Conservation (phyloP, 2,113 vertebrate genomes). For the Daboia siamensis region DNA sequence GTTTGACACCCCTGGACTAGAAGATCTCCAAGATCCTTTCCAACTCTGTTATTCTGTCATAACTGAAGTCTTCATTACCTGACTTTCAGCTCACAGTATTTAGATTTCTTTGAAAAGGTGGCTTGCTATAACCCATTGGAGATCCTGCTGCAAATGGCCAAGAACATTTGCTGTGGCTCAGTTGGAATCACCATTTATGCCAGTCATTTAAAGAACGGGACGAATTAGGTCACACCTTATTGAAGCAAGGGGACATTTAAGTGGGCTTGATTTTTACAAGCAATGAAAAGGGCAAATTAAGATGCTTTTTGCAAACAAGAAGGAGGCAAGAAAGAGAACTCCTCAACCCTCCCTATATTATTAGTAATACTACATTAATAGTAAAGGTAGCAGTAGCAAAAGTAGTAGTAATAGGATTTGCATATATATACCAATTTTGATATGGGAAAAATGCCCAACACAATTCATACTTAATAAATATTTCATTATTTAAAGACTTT, state of each 20-base stretch:
- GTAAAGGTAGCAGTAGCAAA: background rate
- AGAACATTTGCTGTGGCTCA: background rate
- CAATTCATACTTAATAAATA: background rate
- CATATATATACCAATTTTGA: background rate
- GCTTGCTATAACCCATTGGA: background rate
- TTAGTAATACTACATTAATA: background rate
- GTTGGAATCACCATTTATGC: background rate
- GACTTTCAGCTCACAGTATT: conserved; percentile 1
- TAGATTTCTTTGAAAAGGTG: background rate
- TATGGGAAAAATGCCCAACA: background rate
- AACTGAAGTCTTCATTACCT: background rate
- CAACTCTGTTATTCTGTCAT: background rate
- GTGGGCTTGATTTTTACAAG: background rate
- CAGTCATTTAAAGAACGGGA: background rate
- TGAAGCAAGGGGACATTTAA: background rate
- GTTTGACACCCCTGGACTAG: too few species aligned
- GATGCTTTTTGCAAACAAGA: background rate
- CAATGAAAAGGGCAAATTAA: background rate
- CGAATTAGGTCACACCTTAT: background rate
- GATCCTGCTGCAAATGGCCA: background rate
- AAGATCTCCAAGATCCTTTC: background rate
- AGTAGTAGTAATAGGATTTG: background rate
- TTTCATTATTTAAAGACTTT: background rate
- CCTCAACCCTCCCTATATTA: background rate
- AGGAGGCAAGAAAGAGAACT: background rate